These are phyloP conservation scores for Myanophis thanlyinensis DNA, from an alignment of 2,113 vertebrate species.

Conservation along the genomic window DNA sequence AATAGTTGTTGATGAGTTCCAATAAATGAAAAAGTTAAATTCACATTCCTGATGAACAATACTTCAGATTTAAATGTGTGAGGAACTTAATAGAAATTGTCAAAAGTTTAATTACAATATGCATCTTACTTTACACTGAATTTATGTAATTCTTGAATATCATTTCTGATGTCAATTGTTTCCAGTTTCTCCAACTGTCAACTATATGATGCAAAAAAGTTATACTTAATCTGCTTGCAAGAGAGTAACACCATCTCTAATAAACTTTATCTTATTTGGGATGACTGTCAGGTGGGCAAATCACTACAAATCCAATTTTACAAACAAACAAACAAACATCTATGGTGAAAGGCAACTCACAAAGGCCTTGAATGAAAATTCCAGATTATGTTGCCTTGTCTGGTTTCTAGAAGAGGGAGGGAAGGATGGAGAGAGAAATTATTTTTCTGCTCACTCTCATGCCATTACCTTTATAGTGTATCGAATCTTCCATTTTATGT, in stretches of 20 bases:
- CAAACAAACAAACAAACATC: not conserved
- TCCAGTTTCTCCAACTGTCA: not conserved
- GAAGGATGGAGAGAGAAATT: not conserved
- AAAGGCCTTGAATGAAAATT: not conserved
- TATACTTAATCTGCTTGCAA: not conserved
- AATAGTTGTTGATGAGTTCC: not conserved
- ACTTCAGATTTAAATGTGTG: not conserved
- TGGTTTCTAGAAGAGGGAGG: not conserved
- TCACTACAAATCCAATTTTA: not conserved
- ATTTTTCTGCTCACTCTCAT: constrained; percentile 2
- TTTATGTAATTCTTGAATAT: not conserved
- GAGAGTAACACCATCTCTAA: not conserved
- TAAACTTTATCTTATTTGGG: not conserved
- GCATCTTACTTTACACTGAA: not conserved
- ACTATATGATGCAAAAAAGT: not conserved
- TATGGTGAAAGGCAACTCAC: not conserved
- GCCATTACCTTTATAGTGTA: not conserved
- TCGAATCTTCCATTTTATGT: constrained; percentile 7
- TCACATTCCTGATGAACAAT: not conserved
- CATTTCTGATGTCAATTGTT: not conserved
- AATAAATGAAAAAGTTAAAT: not conserved
- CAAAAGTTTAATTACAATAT: not conserved
- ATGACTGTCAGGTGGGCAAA: not conserved
- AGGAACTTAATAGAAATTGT: not conserved
- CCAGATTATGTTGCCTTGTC: not conserved